Percentiles rank a stretch among this genome's conserved stretches.
phyloP scores from a whole-genome alignment of 2,797 vertebrate genomes.

The Monodelphis domestica region DNA sequence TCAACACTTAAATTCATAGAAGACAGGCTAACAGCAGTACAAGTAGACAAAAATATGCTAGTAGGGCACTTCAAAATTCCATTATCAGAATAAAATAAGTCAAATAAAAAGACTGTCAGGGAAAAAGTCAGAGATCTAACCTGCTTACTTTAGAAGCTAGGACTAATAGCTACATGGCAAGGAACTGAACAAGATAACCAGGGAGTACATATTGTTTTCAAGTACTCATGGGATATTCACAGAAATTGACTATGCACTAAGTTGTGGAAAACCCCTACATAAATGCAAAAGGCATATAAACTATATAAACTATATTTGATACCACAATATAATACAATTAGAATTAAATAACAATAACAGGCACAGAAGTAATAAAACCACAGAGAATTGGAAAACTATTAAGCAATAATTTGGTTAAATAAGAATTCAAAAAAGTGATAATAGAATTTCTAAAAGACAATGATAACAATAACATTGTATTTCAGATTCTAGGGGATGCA shows the following conservation, averaged over 20 bases:
- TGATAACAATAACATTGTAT: background rate
- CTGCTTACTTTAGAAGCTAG: background rate
- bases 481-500: background rate
- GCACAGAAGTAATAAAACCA: background rate
- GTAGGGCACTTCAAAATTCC: background rate
- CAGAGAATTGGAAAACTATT: background rate
- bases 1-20: background rate
- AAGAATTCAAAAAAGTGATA: background rate
- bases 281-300: background rate
- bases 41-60: background rate
- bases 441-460: background rate
- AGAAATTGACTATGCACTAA: background rate
- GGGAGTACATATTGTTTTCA: background rate
- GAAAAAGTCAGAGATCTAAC: background rate
- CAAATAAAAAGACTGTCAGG: background rate
- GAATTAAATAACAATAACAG: background rate
- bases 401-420: background rate
- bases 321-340: background rate
- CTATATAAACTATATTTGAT: background rate
- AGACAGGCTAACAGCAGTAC: background rate
- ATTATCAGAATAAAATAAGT: slow-evolving; percentile 3
- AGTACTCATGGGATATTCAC: background rate
- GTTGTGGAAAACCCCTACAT: background rate
- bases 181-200: background rate
- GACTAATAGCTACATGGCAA: background rate